Evolutionary conservation across 2,888 invertebrate species (phyloP), one percentile per base, ranked within the genome.

Genomic region (Geotrupes spiniger): DNA sequence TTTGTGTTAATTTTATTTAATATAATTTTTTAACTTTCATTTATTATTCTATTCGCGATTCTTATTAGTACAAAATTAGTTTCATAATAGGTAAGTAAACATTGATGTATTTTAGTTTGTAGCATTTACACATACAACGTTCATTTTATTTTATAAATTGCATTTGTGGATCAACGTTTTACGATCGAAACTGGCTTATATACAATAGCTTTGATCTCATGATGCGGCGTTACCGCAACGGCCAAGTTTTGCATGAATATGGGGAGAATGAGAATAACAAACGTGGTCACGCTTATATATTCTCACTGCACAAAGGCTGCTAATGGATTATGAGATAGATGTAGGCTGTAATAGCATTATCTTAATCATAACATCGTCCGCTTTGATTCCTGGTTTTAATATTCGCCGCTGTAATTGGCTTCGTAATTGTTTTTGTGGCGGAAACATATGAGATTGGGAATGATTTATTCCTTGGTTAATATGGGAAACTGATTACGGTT

Each of bases 321-420:
- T 65, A 65, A 65, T 66, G 63, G 65, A 66, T 65, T 64, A 65
- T 63, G 60, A 61, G 64, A 63, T 62, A 62, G 63, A 62, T 61
- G 58, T 57, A 59, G 58, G 58, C 48, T 31, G 56, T 65, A 69
- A 70, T 65, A 56, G 59, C 60, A 68, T 70, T 69, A 69, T 65
- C 69, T 68, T 67, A 66, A 68, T 68, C 65, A 65, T 58, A 58
- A 61, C 62, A 57, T 62, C 61, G 58, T 59, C 53, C 57, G 65
- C 66, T 70, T 68, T 69, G 69, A 68, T 69, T 70, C 65, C 66
- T 65, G 65, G 64, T 68, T 69, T 67, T 69, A 68, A 70, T 68
- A 65, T 66, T 63, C 65, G 61, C 58, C 53, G 58, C 54, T 53
- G 62, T 66, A 67, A 69, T 69, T 67, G 66, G 63, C 60, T 62